phyloP scores from a whole-genome alignment of 1,140 invertebrate genomes.

The Drosophila saltans region DNA sequence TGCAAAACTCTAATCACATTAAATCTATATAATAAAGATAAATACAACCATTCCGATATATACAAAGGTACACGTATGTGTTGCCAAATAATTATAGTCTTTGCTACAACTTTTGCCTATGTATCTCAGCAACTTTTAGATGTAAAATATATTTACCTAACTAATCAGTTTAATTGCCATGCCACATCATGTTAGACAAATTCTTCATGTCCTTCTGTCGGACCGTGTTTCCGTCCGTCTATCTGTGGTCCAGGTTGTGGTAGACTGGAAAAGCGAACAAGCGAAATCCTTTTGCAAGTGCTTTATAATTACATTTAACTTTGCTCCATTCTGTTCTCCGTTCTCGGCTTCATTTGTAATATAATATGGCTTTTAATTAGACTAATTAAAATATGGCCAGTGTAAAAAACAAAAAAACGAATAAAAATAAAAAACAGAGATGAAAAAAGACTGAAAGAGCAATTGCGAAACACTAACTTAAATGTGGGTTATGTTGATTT shows the following conservation, averaged over 20 bases:
- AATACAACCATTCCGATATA: too few relatives aligned
- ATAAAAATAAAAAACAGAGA: slow-evolving; percentile 4
- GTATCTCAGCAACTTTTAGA: too few relatives aligned
- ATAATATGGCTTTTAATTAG: slow-evolving; percentile 55
- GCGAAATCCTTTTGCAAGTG: slow-evolving; percentile 22
- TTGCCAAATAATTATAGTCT: too few relatives aligned
- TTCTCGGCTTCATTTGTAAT: slow-evolving; percentile 38
- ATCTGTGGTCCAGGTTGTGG: not conserved
- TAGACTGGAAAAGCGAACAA: not conserved
- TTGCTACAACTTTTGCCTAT: too few relatives aligned
- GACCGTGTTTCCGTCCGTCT: not conserved
- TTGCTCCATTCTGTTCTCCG: slow-evolving; percentile 29
- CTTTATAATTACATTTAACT: slow-evolving; percentile 56
- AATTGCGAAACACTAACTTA: slow-evolving; percentile 5
- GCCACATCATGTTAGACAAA: too few relatives aligned
- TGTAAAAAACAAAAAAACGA: slow-evolving; percentile 4
- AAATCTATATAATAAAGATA: too few relatives aligned
- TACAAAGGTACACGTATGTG: too few relatives aligned
- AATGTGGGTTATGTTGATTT: slow-evolving; percentile 23
- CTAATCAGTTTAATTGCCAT: too few relatives aligned
- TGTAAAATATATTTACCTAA: too few relatives aligned
- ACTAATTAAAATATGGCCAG: slow-evolving; percentile 59
- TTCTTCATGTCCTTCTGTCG: not conserved
- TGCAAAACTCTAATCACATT: too few relatives aligned
- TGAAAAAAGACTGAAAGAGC: not conserved